phyloP scores from a whole-genome alignment of 2,888 invertebrate species.

The Siphonodentalium dalli region DNA sequence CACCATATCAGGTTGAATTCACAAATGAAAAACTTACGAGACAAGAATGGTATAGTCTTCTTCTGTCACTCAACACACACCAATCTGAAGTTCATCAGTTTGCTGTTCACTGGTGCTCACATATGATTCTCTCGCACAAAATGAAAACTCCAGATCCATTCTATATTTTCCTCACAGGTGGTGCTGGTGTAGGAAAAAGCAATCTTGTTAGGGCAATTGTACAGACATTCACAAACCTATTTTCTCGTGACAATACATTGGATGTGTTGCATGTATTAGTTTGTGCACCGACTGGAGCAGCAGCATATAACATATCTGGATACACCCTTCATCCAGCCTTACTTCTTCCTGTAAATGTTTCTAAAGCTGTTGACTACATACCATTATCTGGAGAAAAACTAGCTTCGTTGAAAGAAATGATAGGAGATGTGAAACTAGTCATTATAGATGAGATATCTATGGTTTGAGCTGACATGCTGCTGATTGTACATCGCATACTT shows the following conservation, averaged over 20 bases:
- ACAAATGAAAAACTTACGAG: conserved; percentile 17
- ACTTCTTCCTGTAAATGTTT: conserved; percentile 8
- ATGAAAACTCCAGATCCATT: conserved; percentile 21
- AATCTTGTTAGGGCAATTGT: conserved; percentile 27
- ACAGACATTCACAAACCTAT: conserved; percentile 22
- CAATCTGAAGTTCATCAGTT: conserved; percentile 28
- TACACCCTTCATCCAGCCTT: conserved; percentile 20
- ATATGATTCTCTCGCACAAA: conserved; percentile 25
- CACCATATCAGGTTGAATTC: conserved; percentile 14
- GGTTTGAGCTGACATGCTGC: conserved; percentile 24
- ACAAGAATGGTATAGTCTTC: conserved; percentile 16
- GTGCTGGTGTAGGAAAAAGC: conserved; percentile 34
- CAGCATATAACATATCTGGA: conserved; percentile 29
- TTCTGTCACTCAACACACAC: conserved; percentile 23
- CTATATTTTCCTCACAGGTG: conserved; percentile 31
- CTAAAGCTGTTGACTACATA: conserved; percentile 22
- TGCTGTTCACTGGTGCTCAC: conserved; percentile 22
- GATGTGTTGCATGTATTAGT: conserved; percentile 26
- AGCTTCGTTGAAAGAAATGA: conserved; percentile 18
- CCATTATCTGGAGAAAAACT: conserved; percentile 19
- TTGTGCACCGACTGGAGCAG: conserved; percentile 34
- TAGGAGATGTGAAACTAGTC: conserved; percentile 17
- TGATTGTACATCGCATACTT: conserved; percentile 25
- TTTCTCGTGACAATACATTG: conserved; percentile 12
- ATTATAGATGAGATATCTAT: conserved; percentile 27